phyloP scores from a whole-genome alignment of 2,888 invertebrate genomes.

The Sialis lutaria region DNA sequence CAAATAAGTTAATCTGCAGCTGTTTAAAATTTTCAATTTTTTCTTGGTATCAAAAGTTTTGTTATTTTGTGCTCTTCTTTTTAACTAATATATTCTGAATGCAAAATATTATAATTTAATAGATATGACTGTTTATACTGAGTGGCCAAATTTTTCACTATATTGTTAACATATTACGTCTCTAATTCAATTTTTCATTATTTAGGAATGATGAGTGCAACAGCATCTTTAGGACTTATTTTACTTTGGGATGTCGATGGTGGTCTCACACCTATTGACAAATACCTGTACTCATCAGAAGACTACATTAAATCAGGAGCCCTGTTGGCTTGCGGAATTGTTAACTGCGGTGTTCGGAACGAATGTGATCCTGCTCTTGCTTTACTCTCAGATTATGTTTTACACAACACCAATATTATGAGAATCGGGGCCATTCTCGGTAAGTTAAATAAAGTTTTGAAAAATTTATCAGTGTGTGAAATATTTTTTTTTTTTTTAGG shows the following conservation, averaged over 20 bases:
- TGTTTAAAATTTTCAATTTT: too few species aligned
- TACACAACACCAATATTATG: constrained; percentile 40
- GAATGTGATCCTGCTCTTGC: constrained; percentile 66
- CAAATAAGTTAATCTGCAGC: too few species aligned
- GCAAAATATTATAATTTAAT: too few species aligned
- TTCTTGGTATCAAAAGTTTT: too few species aligned
- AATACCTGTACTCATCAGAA: constrained; percentile 59
- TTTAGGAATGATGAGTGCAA: constrained; percentile 15
- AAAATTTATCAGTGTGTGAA: not conserved
- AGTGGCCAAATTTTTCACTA: too few species aligned
- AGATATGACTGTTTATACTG: too few species aligned
- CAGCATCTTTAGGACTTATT: constrained; percentile 30
- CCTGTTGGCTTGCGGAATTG: constrained; percentile 58
- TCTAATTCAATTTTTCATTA: not conserved
- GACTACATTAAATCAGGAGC: constrained; percentile 64
- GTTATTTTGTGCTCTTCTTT: too few species aligned
- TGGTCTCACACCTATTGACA: constrained; percentile 60
- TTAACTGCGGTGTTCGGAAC: constrained; percentile 58
- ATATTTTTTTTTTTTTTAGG: constrained; percentile 17
- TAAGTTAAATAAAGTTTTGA: constrained; percentile 2
- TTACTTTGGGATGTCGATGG: constrained; percentile 52
- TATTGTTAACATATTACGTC: too few species aligned
- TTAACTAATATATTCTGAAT: too few species aligned
- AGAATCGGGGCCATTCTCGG: constrained; percentile 42
- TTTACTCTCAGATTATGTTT: constrained; percentile 52